Conservation (phyloP, 2,888 invertebrate species). For the Coelopa pilipes region DNA sequence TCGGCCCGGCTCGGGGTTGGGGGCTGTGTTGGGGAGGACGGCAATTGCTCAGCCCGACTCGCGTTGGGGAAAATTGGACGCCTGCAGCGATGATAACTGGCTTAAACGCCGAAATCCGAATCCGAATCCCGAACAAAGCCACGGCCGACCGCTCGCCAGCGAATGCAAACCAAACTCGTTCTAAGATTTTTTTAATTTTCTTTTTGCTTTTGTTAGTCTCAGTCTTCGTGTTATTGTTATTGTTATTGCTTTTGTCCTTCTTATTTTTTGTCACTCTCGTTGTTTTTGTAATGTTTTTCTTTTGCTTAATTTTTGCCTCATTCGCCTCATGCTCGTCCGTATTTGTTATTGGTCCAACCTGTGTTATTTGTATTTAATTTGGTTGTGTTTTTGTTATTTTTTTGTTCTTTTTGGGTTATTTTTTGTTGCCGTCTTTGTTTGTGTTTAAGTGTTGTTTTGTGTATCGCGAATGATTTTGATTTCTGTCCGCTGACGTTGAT, state of each 20-base stretch:
- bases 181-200: neutral
- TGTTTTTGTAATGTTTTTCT: no score
- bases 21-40: no score
- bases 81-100: slow-evolving; percentile 23
- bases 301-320: no score
- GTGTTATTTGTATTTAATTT: neutral
- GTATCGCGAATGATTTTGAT: neutral
- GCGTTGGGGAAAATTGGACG: neutral
- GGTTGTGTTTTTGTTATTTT: neutral
- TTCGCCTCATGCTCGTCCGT: no score
- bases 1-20: no score
- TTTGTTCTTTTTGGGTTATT: no score
- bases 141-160: no score
- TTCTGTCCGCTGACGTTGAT: slow-evolving; percentile 22
- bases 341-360: no score
- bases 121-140: neutral
- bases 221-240: neutral
- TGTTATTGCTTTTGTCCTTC: neutral
- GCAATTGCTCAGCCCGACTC: no score
- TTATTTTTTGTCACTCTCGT: no score
- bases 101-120: slow-evolving; percentile 1
- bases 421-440: no score
- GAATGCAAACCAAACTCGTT: slow-evolving; percentile 17
- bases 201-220: neutral
- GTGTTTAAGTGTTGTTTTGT: neutral